Base-by-base conservation (phyloP, 2,888 invertebrate species). In the Hyppa rectilinea region DNA sequence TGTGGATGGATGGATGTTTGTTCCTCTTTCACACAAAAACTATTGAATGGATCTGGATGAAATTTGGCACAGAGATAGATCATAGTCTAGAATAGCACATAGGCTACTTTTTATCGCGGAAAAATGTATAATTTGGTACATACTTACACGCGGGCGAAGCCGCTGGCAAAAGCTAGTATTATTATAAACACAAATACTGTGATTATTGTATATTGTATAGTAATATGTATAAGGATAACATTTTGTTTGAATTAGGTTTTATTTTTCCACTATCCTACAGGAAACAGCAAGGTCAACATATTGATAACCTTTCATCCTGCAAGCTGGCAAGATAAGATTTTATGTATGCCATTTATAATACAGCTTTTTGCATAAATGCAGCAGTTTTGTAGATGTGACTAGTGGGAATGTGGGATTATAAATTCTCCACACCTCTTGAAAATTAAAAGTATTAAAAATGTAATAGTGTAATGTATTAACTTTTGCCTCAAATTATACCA, bases 261-360 rank as follows among this genome's bases (percentile, higher is more conserved):
- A 63, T 68, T 47, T 61, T 38, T 23, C 66, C 43, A 56, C 60
- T 65, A 63, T 56, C 36, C 14, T 56, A 73, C 79, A 72, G 82
- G 79, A 83, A 71, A 73, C 29, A 36, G 70, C 71, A 82, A 77
- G 70, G 82, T 72, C 67, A 74, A 61, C 23, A 56, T 62, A 58
- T 36, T 70, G 82, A 82, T 82, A 82, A 66, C 71, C 73, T 75
- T 71, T 36, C 34, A 43, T 43, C n/a, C n/a, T 66, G 31, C n/a
- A 59, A 31, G 34, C 14, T n/a, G 14, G 52, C 10, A 2, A 47
- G 80, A 80, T 80, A 60, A 52, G 9, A 47, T 63, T 38, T 14
- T 59, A 20, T 38, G 10, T 77, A 38, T 61, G 40, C 17, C 3
- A 50, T 55, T 60, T 56, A 59, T 20, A 47, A 10, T n/a, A 34